Conservation (phyloP, 1,140 invertebrate species). For the Cydia strobilella region DNA sequence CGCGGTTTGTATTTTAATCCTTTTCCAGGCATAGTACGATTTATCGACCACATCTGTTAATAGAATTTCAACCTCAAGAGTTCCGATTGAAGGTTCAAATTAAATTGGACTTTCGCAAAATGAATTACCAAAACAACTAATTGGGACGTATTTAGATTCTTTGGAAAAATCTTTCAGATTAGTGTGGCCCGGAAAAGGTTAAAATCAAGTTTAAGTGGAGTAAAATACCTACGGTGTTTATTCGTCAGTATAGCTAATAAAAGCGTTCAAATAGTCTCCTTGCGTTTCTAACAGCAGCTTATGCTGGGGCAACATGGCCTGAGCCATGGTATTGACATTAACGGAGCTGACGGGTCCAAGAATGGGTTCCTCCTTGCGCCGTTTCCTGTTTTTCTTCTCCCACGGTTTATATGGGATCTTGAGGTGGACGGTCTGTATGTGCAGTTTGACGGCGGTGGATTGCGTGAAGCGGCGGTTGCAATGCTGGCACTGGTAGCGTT, state of each 20-base stretch:
- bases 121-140: too few relatives aligned
- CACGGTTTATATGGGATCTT: slow-evolving; percentile 74
- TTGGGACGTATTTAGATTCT: too few relatives aligned
- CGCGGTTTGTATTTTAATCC: slow-evolving; percentile 63
- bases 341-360: slow-evolving; percentile 15
- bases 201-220: neutral
- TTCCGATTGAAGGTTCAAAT: too few relatives aligned
- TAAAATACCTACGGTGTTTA: neutral
- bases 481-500: slow-evolving; percentile 67
- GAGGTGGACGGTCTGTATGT: slow-evolving; percentile 73
- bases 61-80: too few relatives aligned
- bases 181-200: too few relatives aligned
- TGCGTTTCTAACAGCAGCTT: slow-evolving; percentile 47
- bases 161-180: too few relatives aligned
- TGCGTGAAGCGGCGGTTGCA: slow-evolving; percentile 72
- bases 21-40: too few relatives aligned
- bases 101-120: too few relatives aligned
- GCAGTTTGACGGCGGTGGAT: slow-evolving; percentile 68
- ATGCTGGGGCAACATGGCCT: slow-evolving; percentile 36
- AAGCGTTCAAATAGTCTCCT: slow-evolving; percentile 67
- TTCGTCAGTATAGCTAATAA: slow-evolving; percentile 59
- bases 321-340: slow-evolving; percentile 10
- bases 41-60: too few relatives aligned
- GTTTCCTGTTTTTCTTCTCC: slow-evolving; percentile 73
- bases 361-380: slow-evolving; percentile 49